Evolutionary conservation across 2,888 invertebrate species (phyloP).

Genomic region (Protophormia terraenovae): DNA sequence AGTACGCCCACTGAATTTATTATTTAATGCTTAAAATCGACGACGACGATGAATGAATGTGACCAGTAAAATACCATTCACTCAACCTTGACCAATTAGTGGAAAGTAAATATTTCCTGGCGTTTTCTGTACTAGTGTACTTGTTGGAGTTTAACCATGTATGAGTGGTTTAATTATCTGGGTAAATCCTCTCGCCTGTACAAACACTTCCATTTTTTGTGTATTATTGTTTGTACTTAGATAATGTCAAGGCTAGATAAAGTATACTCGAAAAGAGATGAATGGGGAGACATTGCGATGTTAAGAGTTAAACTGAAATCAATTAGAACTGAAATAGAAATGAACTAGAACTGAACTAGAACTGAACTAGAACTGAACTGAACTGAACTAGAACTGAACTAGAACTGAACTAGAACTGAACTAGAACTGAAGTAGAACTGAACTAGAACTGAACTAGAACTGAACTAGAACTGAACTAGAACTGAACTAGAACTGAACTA

Average conservation of each 20-base stretch:
- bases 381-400: too few species aligned
- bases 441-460: too few species aligned
- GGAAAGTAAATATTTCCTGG: conserved; percentile 1
- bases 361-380: too few species aligned
- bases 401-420: too few species aligned
- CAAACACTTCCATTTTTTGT: not conserved
- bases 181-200: not conserved
- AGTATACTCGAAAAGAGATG: not conserved
- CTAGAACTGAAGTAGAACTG: too few species aligned
- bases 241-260: conserved; percentile 42
- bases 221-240: not conserved
- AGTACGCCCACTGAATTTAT: conserved; percentile 52
- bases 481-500: too few species aligned
- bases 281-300: not conserved
- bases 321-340: not conserved
- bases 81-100: conserved; percentile 5
- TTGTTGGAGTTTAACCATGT: conserved; percentile 33
- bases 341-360: too few species aligned
- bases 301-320: not conserved
- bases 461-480: too few species aligned
- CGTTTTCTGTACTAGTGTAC: not conserved
- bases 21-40: conserved; percentile 47
- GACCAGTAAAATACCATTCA: not conserved
- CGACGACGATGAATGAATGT: too few species aligned
- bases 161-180: conserved; percentile 46